Conservation (phyloP, 2,113 vertebrate genomes). For the Takifugu flavidus region DNA sequence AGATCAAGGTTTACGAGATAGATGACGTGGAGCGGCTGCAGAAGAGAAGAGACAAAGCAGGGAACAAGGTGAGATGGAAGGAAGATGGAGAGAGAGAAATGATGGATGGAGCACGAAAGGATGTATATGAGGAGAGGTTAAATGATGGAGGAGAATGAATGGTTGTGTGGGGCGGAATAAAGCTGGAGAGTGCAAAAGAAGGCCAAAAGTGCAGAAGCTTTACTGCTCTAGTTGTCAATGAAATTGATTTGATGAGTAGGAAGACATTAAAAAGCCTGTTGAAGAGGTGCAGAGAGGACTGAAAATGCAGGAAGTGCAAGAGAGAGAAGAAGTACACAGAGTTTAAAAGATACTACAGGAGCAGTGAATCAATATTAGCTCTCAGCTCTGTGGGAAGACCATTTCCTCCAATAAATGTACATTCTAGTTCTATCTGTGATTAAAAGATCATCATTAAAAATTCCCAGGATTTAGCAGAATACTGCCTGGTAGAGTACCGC, state of each 20-base stretch:
- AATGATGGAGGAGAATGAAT: neutral
- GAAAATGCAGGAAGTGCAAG: neutral
- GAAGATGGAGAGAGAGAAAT: neutral
- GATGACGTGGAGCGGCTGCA: conserved; percentile 95
- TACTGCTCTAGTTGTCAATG: conserved; percentile 17
- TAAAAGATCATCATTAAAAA: neutral
- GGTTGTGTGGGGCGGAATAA: conserved; percentile 5
- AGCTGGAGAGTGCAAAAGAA: neutral
- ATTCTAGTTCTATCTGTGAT: neutral
- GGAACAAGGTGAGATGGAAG: conserved; percentile 80
- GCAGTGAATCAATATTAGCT: too few species aligned
- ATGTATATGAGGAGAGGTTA: neutral
- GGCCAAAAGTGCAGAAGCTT: conserved; percentile 10
- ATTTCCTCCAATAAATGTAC: conserved; percentile 12
- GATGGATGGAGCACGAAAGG: neutral
- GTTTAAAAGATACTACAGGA: neutral
- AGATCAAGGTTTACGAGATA: conserved; percentile 99
- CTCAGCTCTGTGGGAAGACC: conserved; percentile 12
- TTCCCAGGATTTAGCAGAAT: conserved; percentile 31
- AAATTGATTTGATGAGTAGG: conserved; percentile 33
- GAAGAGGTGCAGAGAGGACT: neutral
- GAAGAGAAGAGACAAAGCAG: conserved; percentile 77
- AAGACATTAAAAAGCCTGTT: conserved; percentile 20
- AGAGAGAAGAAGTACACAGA: neutral
- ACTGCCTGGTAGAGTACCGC: conserved; percentile 6